Evolutionary conservation across 2,888 invertebrate genomes (phyloP).

Genomic region (Petrophora chlorosata): DNA sequence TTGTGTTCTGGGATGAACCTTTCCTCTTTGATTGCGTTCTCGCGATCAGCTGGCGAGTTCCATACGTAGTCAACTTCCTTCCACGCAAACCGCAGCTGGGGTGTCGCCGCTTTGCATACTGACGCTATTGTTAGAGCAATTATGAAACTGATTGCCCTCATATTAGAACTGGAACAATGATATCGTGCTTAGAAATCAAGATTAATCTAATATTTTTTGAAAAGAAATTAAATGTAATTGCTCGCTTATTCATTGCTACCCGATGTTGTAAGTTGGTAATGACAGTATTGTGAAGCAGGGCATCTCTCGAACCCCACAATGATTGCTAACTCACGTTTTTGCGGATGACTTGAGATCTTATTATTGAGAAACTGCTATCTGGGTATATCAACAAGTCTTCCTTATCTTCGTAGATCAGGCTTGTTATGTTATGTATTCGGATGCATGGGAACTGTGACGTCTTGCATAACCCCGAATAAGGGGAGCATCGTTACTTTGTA

Average conservation of each 20-base stretch:
- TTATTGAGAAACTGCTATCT: constrained; percentile 71
- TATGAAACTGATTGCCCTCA: constrained; percentile 57
- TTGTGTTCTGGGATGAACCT: constrained; percentile 86
- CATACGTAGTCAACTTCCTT: constrained; percentile 87
- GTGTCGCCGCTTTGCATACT: constrained; percentile 69
- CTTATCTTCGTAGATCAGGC: constrained; percentile 69
- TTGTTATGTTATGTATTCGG: constrained; percentile 76
- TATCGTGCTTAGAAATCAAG: constrained; percentile 20
- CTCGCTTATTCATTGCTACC: constrained; percentile 35
- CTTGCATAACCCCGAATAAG: constrained; percentile 59
- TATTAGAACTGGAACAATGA: constrained; percentile 50
- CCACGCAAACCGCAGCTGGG: constrained; percentile 88
- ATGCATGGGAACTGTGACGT: constrained; percentile 73
- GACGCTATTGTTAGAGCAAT: constrained; percentile 56
- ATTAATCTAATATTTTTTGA: constrained; percentile 8
- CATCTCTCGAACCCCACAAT: constrained; percentile 61
- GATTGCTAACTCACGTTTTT: constrained; percentile 77
- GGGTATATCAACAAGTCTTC: constrained; percentile 60
- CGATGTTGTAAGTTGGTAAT: constrained; percentile 69
- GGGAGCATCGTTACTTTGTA: constrained; percentile 20
- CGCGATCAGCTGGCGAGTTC: constrained; percentile 84
- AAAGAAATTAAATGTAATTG: constrained; percentile 18
- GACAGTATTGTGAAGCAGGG: constrained; percentile 68
- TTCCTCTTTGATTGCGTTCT: constrained; percentile 84
- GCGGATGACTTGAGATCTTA: constrained; percentile 68